Conservation (phyloP, 2,888 invertebrate species). For the Tridacna crocea region DNA sequence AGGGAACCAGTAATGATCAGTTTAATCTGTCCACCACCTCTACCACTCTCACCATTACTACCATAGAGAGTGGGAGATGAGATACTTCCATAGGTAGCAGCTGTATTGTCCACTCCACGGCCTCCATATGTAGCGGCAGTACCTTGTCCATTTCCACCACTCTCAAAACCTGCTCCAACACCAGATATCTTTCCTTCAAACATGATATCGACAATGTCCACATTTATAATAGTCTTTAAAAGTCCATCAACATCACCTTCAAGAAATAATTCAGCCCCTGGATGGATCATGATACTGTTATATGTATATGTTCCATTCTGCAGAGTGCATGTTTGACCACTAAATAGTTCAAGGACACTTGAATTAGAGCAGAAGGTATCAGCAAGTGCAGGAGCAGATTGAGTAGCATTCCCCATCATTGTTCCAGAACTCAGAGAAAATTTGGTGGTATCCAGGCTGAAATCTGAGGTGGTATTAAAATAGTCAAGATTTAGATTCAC, state of each 20-base stretch:
- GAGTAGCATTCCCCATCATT: slow-evolving; percentile 22
- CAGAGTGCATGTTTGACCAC: slow-evolving; percentile 64
- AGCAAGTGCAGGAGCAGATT: slow-evolving; percentile 21
- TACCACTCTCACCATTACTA: slow-evolving; percentile 61
- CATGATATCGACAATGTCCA: slow-evolving; percentile 57
- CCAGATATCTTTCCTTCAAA: slow-evolving; percentile 66
- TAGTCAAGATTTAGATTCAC: slow-evolving; percentile 37
- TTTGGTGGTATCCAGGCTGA: slow-evolving; percentile 44
- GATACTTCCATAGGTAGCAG: slow-evolving; percentile 66
- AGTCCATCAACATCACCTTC: slow-evolving; percentile 64
- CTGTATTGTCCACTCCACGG: slow-evolving; percentile 54
- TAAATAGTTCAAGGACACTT: slow-evolving; percentile 43
- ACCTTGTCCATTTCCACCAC: slow-evolving; percentile 63
- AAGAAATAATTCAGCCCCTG: slow-evolving; percentile 65
- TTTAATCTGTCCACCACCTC: slow-evolving; percentile 70
- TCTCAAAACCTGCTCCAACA: slow-evolving; percentile 63
- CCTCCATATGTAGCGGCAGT: slow-evolving; percentile 69
- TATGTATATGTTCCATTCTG: slow-evolving; percentile 57
- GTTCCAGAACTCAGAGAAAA: slow-evolving; percentile 39
- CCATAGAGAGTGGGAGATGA: slow-evolving; percentile 66
- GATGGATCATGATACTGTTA: slow-evolving; percentile 61
- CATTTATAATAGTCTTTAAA: slow-evolving; percentile 62
- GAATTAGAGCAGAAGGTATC: slow-evolving; percentile 45
- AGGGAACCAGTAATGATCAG: slow-evolving; percentile 47
- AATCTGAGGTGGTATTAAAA: slow-evolving; percentile 57